phyloP scores from a whole-genome alignment of 2,888 invertebrate species.

The Synergus umbraculus region DNA sequence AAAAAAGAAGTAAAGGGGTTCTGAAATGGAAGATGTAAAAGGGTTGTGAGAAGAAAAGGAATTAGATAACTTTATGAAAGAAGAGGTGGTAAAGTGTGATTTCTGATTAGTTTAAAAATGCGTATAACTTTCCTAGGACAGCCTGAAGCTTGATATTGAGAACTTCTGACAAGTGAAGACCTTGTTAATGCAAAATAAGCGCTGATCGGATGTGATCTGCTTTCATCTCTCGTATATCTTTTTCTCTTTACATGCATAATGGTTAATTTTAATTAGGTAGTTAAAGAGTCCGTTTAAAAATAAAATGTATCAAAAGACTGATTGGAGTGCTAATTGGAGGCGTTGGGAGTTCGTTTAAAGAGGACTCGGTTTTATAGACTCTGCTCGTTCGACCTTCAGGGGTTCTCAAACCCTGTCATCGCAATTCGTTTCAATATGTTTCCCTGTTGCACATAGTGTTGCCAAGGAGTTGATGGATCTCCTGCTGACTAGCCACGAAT shows the following conservation, averaged over 20 bases:
- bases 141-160: not conserved
- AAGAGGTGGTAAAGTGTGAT: too few relatives aligned
- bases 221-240: constrained; percentile 35
- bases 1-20: too few relatives aligned
- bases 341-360: constrained; percentile 15
- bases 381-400: constrained; percentile 18
- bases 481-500: constrained; percentile 61
- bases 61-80: too few relatives aligned
- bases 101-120: too few relatives aligned
- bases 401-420: constrained; percentile 9
- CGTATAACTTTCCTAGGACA: not conserved
- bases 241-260: constrained; percentile 8
- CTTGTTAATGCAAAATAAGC: not conserved
- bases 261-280: constrained; percentile 18
- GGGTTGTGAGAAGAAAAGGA: too few relatives aligned
- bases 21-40: too few relatives aligned
- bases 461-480: constrained; percentile 54
- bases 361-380: constrained; percentile 16
- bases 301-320: constrained; percentile 19
- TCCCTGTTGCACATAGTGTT: constrained; percentile 45
- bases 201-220: not conserved
- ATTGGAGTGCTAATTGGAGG: constrained; percentile 35
- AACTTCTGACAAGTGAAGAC: not conserved
- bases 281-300: constrained; percentile 1
- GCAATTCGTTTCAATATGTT: constrained; percentile 30